A percentile compares a stretch with the other conserved stretches of the same genome.
These are phyloP conservation scores for Megathymus violae DNA, from an alignment of 1,140 invertebrate species.

Conservation along the genomic window DNA sequence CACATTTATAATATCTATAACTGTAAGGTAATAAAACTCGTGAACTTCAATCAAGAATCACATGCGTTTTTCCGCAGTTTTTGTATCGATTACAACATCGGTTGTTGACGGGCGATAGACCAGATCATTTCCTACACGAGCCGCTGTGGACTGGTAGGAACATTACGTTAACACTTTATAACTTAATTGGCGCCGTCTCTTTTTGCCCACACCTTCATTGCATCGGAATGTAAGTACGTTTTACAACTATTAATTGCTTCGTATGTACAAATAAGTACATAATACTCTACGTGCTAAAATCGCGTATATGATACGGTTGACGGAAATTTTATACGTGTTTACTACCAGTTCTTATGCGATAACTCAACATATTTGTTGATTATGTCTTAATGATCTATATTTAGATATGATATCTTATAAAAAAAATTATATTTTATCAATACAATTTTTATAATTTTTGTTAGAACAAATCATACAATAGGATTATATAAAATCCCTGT, in stretches of 20 bases:
- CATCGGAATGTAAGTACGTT: not conserved
- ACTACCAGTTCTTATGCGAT: not conserved
- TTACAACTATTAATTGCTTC: not conserved
- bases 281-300: not conserved
- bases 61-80: slow-evolving; percentile 18
- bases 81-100: slow-evolving; percentile 1
- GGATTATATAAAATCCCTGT: no score
- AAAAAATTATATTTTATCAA: no score
- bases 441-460: no score
- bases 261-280: not conserved
- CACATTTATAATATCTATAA: no score
- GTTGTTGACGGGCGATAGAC: slow-evolving; percentile 12
- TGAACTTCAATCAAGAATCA: no score
- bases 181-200: slow-evolving; percentile 20
- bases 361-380: slow-evolving; percentile 6
- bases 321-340: slow-evolving; percentile 10
- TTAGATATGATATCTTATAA: no score
- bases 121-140: slow-evolving; percentile 11
- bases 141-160: slow-evolving; percentile 1
- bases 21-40: no score
- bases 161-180: slow-evolving; percentile 14
- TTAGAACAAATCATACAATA: no score
- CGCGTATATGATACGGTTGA: not conserved
- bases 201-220: not conserved
- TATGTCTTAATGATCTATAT: not conserved